Conservation (phyloP, 2,888 invertebrate genomes). For the Amphipyra tragopoginis region DNA sequence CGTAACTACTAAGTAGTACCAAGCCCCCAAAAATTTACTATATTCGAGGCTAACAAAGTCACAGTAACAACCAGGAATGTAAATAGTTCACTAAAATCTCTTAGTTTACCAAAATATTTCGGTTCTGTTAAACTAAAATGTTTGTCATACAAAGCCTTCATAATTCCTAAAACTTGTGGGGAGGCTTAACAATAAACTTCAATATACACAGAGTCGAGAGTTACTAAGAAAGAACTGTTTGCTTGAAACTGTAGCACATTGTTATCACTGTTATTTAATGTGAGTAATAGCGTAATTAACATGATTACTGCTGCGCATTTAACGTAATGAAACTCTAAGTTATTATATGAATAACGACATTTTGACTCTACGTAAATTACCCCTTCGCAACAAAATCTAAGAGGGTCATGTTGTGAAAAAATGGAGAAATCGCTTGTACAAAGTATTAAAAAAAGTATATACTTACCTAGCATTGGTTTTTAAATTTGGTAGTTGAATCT, state of each 20-base stretch:
- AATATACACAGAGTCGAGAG: constrained; percentile 17
- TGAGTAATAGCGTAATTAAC: constrained; percentile 55
- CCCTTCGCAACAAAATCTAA: no score
- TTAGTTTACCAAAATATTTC: background rate
- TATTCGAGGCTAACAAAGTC: no score
- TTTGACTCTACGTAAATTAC: no score
- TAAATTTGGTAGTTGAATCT: constrained; percentile 80
- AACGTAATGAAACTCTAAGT: constrained; percentile 12
- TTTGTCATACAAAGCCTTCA: constrained; percentile 16
- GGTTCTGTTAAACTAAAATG: background rate
- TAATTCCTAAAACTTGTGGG: constrained; percentile 51
- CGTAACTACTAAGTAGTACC: background rate
- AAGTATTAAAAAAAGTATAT: background rate
- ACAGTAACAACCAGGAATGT: no score
- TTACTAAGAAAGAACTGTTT: constrained; percentile 48
- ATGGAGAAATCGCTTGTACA: background rate
- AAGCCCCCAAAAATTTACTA: background rate
- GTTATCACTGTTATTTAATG: constrained; percentile 66
- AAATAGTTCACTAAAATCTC: background rate
- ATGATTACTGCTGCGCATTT: constrained; percentile 40
- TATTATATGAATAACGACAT: no score
- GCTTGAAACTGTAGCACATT: constrained; percentile 51
- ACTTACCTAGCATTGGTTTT: constrained; percentile 76
- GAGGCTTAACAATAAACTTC: constrained; percentile 64
- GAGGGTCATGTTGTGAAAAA: no score